A percentile compares a stretch with the other conserved stretches of the same genome.
phyloP scores from a whole-genome alignment of 2,113 vertebrate species.

The Acrocephalus arundinaceus region DNA sequence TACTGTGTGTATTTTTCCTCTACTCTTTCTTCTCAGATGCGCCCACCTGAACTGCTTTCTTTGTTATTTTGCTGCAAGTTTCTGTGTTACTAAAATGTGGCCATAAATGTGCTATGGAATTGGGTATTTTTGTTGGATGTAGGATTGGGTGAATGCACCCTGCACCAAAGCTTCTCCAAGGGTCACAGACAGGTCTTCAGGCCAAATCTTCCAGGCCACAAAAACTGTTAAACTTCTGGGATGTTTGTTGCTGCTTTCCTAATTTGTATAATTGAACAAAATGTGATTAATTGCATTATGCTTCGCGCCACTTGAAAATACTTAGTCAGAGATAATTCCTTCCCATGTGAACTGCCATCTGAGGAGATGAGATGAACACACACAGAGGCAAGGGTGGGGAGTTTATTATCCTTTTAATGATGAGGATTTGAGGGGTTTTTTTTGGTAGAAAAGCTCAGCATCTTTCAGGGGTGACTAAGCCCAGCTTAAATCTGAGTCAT shows the following conservation, averaged over 20 bases:
- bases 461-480: conserved; percentile 39
- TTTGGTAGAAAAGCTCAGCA: conserved; percentile 26
- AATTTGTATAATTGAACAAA: background rate
- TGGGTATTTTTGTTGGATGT: background rate
- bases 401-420: conserved; percentile 2
- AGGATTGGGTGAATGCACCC: background rate
- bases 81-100: background rate
- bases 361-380: background rate
- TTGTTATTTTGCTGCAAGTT: background rate
- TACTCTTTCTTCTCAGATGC: background rate
- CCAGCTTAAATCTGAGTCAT: conserved; percentile 34
- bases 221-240: background rate
- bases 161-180: background rate
- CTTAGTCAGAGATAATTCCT: conserved; percentile 36
- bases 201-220: background rate
- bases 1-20: background rate
- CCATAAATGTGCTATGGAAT: background rate
- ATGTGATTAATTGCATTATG: background rate
- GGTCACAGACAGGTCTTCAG: background rate
- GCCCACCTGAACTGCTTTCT: background rate
- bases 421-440: background rate
- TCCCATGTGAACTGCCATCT: background rate
- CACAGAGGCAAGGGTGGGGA: background rate
- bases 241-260: background rate
- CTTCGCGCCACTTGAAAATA: background rate